These are phyloP conservation scores for Lophius americanus DNA, from an alignment of 2,797 vertebrate species.

Conservation along the genomic window DNA sequence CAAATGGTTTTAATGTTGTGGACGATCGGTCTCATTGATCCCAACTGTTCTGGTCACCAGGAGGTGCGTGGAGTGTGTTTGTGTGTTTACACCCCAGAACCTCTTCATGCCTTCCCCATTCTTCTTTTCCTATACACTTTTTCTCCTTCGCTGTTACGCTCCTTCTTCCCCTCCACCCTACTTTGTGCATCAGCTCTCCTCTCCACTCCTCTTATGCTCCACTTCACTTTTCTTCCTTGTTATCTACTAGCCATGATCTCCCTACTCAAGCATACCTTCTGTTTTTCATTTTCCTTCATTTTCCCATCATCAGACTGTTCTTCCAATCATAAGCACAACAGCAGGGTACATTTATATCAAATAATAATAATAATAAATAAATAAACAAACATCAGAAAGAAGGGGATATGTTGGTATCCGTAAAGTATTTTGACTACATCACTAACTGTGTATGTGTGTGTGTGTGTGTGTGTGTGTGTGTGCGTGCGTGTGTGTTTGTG, in stretches of 20 bases:
- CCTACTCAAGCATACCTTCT: not conserved
- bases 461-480: no score
- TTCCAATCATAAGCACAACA: no score
- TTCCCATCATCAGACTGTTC: not conserved
- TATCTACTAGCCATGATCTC: not conserved
- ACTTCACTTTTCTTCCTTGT: not conserved
- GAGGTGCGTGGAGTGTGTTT: constrained; percentile 49
- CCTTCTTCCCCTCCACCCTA: constrained; percentile 10
- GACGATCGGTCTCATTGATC: no score
- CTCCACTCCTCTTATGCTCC: constrained; percentile 15
- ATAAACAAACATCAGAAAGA: no score
- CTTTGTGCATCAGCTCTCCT: constrained; percentile 28
- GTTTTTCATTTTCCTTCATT: not conserved
- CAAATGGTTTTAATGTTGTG: no score
- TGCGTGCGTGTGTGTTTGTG: no score
- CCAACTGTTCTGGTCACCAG: constrained; percentile 67
- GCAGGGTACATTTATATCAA: no score
- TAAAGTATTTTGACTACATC: no score
- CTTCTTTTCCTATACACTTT: constrained; percentile 21
- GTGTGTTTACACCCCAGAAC: constrained; percentile 32
- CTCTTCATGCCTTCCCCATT: constrained; percentile 44
- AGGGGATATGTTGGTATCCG: no score
- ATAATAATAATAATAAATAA: no score
- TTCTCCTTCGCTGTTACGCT: constrained; percentile 12
- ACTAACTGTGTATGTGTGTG: no score